These are phyloP conservation scores for Gryllus bimaculatus DNA, from an alignment of 1,140 invertebrate species.

Conservation along the genomic window DNA sequence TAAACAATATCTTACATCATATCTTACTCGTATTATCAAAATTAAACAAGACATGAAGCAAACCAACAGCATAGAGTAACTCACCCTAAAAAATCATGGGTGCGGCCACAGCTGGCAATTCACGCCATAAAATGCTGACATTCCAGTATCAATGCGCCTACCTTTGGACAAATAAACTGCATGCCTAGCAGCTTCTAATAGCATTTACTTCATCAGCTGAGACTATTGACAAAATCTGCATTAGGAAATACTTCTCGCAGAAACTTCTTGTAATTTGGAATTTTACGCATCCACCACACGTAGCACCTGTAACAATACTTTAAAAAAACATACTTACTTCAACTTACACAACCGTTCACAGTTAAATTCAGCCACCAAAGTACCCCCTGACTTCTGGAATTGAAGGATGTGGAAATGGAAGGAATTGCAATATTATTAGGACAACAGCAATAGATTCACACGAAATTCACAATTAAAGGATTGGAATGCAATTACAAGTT, in stretches of 20 bases:
- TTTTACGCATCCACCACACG: conserved; percentile 62
- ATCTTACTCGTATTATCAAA: not conserved
- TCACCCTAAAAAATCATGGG: conserved; percentile 15
- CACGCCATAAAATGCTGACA: conserved; percentile 18
- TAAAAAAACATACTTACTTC: too few relatives aligned
- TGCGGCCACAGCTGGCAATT: conserved; percentile 13
- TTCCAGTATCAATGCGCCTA: conserved; percentile 17
- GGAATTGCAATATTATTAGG: too few relatives aligned
- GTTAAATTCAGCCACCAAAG: too few relatives aligned
- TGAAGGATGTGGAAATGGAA: too few relatives aligned
- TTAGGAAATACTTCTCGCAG: conserved; percentile 49
- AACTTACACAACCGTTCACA: too few relatives aligned
- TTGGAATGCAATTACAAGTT: too few relatives aligned
- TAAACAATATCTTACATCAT: too few relatives aligned
- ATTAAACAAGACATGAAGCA: not conserved
- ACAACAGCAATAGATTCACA: too few relatives aligned
- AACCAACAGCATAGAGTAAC: not conserved
- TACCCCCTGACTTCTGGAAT: too few relatives aligned
- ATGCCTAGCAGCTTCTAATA: conserved; percentile 62
- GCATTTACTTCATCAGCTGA: conserved; percentile 65
- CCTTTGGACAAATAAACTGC: conserved; percentile 26
- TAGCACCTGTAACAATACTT: conserved; percentile 43
- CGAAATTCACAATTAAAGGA: too few relatives aligned
- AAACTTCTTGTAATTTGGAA: conserved; percentile 55
- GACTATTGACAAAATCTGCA: conserved; percentile 48